Percentiles rank a stretch among this genome's conserved stretches.
Conservation (phyloP, 2,113 vertebrate species). For the Dasyornis broadbenti region DNA sequence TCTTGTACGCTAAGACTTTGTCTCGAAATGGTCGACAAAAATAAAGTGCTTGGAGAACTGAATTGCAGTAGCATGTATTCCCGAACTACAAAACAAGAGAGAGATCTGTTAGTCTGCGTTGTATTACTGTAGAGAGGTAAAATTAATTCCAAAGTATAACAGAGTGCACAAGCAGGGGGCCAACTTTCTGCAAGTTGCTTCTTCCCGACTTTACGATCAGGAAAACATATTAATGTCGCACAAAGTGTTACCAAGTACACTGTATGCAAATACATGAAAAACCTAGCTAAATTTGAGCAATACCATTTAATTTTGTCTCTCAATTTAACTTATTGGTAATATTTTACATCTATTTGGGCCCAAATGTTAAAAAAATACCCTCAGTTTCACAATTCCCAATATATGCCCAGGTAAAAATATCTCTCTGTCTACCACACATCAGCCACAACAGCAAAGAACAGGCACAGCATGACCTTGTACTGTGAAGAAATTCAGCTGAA, state of each 20-base stretch:
- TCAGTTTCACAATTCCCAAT: background rate
- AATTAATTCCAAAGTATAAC: background rate
- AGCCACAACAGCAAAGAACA: background rate
- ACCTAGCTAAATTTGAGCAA: background rate
- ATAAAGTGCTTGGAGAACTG: slow-evolving; percentile 95
- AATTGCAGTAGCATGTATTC: slow-evolving; percentile 99
- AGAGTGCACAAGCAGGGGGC: background rate
- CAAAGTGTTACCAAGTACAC: background rate
- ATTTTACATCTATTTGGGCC: background rate
- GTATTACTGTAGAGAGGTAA: background rate
- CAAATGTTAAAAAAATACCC: background rate
- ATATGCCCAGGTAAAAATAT: background rate
- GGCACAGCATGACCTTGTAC: background rate
- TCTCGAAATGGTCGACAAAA: slow-evolving; percentile 84
- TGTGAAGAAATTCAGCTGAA: background rate
- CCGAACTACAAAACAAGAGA: slow-evolving; percentile 80
- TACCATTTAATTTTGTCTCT: background rate
- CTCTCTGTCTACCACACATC: background rate
- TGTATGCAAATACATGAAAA: background rate
- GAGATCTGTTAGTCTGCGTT: slow-evolving; percentile 14
- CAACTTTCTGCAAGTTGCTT: background rate
- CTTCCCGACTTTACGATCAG: background rate
- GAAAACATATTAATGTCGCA: background rate
- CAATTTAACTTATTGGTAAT: background rate
- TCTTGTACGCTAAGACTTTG: slow-evolving; percentile 83